phyloP scores from a whole-genome alignment of 2,797 vertebrate genomes.

The Denticeps clupeoides region DNA sequence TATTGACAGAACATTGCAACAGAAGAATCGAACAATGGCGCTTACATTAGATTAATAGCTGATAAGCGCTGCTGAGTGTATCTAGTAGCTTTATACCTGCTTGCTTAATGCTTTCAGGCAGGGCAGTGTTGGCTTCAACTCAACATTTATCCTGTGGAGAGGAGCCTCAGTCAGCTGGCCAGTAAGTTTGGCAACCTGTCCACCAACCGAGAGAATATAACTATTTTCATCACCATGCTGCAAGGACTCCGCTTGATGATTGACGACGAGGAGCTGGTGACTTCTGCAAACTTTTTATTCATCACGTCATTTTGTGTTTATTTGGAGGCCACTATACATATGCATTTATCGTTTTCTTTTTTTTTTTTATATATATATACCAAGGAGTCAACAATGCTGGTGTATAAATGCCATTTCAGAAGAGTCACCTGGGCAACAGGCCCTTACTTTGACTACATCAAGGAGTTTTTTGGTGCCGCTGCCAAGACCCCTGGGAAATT shows the following conservation, averaged over 20 bases:
- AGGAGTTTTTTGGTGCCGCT: constrained; percentile 47
- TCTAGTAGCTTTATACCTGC: neutral
- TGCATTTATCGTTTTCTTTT: neutral
- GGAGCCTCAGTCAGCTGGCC: constrained; percentile 56
- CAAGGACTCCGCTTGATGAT: constrained; percentile 60
- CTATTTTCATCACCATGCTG: constrained; percentile 62
- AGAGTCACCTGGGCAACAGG: constrained; percentile 44
- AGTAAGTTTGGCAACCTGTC: constrained; percentile 58
- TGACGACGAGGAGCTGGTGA: constrained; percentile 58
- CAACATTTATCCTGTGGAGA: constrained; percentile 63
- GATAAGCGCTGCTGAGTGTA: neutral
- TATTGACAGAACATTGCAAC: neutral
- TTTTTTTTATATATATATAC: constrained; percentile 22
- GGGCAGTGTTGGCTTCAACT: constrained; percentile 63
- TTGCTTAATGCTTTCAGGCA: constrained; percentile 34
- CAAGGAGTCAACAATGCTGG: constrained; percentile 61
- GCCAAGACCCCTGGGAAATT: constrained; percentile 39
- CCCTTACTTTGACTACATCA: constrained; percentile 60
- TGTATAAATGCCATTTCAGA: constrained; percentile 63
- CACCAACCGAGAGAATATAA: constrained; percentile 59
- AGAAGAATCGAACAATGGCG: neutral
- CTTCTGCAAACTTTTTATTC: neutral
- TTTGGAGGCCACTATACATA: neutral
- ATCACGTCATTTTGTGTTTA: neutral
- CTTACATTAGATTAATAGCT: neutral